Conservation (phyloP, 2,113 vertebrate genomes). For the Sturnus vulgaris region DNA sequence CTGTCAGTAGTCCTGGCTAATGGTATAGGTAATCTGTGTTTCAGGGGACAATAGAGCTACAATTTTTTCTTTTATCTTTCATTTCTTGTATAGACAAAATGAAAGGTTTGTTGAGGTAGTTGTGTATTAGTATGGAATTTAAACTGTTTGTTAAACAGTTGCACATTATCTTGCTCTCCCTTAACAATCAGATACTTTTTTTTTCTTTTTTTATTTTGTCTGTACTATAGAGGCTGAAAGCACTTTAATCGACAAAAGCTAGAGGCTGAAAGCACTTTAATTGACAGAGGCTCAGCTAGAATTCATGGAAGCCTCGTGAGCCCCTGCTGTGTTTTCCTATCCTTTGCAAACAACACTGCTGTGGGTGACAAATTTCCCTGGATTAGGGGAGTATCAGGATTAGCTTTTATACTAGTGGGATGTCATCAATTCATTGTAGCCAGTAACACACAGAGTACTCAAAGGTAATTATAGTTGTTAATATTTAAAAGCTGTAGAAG, state of each 20-base stretch:
- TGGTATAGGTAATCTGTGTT: background rate
- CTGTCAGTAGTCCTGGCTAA: accelerated
- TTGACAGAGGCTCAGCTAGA: background rate
- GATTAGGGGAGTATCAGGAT: background rate
- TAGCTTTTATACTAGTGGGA: background rate
- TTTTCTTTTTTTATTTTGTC: background rate
- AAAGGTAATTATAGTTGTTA: background rate
- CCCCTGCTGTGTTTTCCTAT: background rate
- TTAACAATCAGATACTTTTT: background rate
- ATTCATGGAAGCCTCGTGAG: background rate
- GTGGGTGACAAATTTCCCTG: background rate
- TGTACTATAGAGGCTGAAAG: background rate
- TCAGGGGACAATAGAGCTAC: background rate
- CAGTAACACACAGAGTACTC: background rate
- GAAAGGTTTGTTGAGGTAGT: background rate
- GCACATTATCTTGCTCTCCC: background rate
- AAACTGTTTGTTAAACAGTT: background rate
- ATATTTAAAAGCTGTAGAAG: background rate
- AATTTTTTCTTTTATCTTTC: background rate
- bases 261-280: background rate
- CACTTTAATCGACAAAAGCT: background rate
- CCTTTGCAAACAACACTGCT: background rate
- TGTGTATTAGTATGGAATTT: background rate
- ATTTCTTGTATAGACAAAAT: background rate
- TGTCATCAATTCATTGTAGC: background rate